These are phyloP conservation scores for Schizopygopsis pylzovi DNA, from an alignment of 2,797 vertebrate genomes.

Conservation along the genomic window DNA sequence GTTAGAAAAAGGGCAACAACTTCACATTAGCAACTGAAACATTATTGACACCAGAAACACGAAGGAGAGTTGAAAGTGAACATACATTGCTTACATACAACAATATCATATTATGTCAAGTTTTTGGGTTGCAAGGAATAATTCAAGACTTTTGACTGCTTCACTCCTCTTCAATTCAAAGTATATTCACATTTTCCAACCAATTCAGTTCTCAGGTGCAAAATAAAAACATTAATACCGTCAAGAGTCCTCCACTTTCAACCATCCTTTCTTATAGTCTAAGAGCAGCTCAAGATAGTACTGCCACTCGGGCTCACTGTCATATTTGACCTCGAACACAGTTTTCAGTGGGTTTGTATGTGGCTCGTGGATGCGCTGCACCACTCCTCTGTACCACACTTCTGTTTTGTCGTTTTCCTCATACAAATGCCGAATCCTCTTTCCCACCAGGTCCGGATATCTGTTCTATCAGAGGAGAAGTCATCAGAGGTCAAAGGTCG, in stretches of 20 bases:
- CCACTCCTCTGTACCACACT: constrained; percentile 83
- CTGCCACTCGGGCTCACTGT: constrained; percentile 85
- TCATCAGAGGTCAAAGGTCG: constrained; percentile 70
- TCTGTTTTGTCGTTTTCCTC: constrained; percentile 85
- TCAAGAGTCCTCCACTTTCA: constrained; percentile 76
- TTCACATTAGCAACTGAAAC: constrained; percentile 21
- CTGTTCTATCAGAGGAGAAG: constrained; percentile 58
- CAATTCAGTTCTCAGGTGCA: background rate
- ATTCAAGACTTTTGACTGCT: background rate
- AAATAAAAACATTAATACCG: constrained; percentile 34
- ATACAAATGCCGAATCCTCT: constrained; percentile 83
- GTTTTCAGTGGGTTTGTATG: constrained; percentile 82
- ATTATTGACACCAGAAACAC: constrained; percentile 29
- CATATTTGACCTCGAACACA: constrained; percentile 84
- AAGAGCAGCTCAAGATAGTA: constrained; percentile 86
- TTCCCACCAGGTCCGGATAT: constrained; percentile 84
- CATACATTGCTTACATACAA: background rate
- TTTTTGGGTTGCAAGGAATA: background rate
- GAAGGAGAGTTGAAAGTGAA: background rate
- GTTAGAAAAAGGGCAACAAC: background rate
- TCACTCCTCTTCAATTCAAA: constrained; percentile 10
- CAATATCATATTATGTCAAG: background rate
- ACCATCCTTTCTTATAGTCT: constrained; percentile 87
- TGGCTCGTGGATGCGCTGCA: constrained; percentile 78
- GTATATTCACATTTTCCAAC: constrained; percentile 10